These are phyloP conservation scores for Gambusia holbrooki DNA, from an alignment of 2,113 vertebrate genomes.

Conservation along the genomic window DNA sequence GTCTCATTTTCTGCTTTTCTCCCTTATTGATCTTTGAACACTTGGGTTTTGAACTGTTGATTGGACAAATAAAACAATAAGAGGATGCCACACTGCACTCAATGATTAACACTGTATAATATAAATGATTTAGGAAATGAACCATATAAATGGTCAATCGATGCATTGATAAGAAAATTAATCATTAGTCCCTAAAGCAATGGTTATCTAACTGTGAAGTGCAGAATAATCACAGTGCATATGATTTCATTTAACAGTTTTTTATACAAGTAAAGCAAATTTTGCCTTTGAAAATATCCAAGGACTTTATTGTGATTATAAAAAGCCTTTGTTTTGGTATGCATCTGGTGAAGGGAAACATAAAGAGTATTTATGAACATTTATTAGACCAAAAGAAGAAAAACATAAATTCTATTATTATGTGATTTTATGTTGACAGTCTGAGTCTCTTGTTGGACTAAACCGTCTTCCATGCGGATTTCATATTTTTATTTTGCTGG, in stretches of 20 bases:
- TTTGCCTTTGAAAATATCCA: not conserved
- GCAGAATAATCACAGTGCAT: not conserved
- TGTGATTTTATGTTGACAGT: slow-evolving; percentile 20
- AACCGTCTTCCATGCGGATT: slow-evolving; percentile 10
- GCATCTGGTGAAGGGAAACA: not conserved
- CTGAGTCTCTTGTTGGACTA: slow-evolving; percentile 25
- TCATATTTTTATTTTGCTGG: slow-evolving; percentile 6
- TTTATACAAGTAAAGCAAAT: not conserved
- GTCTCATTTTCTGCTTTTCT: slow-evolving; percentile 4
- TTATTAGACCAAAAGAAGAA: slow-evolving; percentile 2
- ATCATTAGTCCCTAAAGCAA: not conserved
- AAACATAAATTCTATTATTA: slow-evolving; percentile 4
- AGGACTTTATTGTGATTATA: slow-evolving; percentile 5
- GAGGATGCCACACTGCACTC: not conserved
- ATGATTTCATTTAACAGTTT: not conserved
- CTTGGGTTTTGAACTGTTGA: slow-evolving; percentile 12
- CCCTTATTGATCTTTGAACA: not conserved
- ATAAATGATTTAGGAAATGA: not conserved
- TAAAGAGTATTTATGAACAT: slow-evolving; percentile 9
- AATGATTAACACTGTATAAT: not conserved
- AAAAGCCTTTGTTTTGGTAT: slow-evolving; percentile 7
- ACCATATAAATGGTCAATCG: not conserved
- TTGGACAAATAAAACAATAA: slow-evolving; percentile 3
- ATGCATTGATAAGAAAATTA: not conserved
- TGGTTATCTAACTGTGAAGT: not conserved